Evolutionary conservation across 2,888 invertebrate genomes (phyloP).

Genomic region (Crematogaster levior): DNA sequence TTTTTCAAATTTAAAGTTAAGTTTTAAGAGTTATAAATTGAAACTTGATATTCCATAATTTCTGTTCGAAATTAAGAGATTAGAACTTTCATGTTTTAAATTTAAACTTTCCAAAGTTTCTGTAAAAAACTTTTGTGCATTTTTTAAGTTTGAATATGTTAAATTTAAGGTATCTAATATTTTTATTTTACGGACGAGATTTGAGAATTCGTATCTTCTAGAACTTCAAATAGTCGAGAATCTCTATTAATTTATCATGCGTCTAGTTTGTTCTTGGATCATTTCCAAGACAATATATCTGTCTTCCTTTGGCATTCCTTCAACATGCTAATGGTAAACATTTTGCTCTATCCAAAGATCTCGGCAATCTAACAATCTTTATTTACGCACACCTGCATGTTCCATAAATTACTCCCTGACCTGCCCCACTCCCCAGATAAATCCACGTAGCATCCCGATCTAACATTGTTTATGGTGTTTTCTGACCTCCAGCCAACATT

Average conservation of each 20-base stretch:
- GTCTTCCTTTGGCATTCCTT: slow-evolving; percentile 12
- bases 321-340: slow-evolving; percentile 42
- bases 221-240: slow-evolving; percentile 21
- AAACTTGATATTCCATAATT: not conserved
- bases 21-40: not conserved
- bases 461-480: slow-evolving; percentile 4
- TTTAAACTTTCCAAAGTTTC: not conserved
- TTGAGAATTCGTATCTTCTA: slow-evolving; percentile 7
- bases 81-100: not conserved
- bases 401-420: slow-evolving; percentile 27
- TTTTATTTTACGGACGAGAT: not conserved
- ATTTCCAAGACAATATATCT: slow-evolving; percentile 18
- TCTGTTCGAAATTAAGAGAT: not conserved
- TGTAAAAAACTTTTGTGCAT: not conserved
- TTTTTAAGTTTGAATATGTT: not conserved
- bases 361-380: not conserved
- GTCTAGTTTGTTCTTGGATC: slow-evolving; percentile 30
- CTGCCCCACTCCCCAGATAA: not conserved
- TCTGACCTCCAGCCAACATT: slow-evolving; percentile 75
- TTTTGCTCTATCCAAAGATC: slow-evolving; percentile 15
- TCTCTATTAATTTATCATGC: slow-evolving; percentile 27
- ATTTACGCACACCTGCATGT: slow-evolving; percentile 7
- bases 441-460: not conserved
- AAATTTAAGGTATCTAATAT: slow-evolving; percentile 10
- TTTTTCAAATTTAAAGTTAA: not conserved